Evolutionary conservation across 2,113 vertebrate species (phyloP).

Genomic region (Canis aureus): DNA sequence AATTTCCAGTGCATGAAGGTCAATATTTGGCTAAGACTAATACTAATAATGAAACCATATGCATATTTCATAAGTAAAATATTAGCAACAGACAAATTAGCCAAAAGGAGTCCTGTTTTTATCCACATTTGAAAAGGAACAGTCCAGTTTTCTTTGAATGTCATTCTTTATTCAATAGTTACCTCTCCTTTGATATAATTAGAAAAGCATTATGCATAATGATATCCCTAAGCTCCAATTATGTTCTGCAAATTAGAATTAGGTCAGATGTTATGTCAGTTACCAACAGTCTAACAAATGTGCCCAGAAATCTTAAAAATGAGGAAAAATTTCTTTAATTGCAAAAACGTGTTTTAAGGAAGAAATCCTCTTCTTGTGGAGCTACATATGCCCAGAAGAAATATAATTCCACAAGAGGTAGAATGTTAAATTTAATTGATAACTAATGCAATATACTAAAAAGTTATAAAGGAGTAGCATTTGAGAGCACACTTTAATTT

Average conservation of each 20-base stretch:
- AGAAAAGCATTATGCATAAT: conserved; percentile 36
- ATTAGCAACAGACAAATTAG: background rate
- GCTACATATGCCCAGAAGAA: background rate
- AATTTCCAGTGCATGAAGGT: background rate
- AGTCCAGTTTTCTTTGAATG: conserved; percentile 13
- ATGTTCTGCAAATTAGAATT: conserved; percentile 54
- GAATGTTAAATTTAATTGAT: background rate
- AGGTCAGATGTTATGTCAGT: conserved; percentile 11
- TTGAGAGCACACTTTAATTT: background rate
- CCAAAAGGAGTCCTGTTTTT: background rate
- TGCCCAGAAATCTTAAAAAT: conserved; percentile 54
- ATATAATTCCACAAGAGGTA: background rate
- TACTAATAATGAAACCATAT: background rate
- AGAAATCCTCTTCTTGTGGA: background rate
- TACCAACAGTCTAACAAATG: conserved; percentile 12
- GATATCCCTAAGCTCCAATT: conserved; percentile 27
- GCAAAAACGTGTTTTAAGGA: background rate
- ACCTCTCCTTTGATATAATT: conserved; percentile 41
- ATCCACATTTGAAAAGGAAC: background rate
- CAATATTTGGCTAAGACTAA: background rate
- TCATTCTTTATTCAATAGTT: conserved; percentile 47
- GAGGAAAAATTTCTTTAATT: conserved; percentile 36
- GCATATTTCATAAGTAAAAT: background rate
- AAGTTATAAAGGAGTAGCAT: background rate
- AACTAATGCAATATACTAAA: background rate